Percentiles rank a stretch among this genome's conserved stretches.
Conservation (phyloP, 2,797 vertebrate species). For the Hemitrygon akajei region DNA sequence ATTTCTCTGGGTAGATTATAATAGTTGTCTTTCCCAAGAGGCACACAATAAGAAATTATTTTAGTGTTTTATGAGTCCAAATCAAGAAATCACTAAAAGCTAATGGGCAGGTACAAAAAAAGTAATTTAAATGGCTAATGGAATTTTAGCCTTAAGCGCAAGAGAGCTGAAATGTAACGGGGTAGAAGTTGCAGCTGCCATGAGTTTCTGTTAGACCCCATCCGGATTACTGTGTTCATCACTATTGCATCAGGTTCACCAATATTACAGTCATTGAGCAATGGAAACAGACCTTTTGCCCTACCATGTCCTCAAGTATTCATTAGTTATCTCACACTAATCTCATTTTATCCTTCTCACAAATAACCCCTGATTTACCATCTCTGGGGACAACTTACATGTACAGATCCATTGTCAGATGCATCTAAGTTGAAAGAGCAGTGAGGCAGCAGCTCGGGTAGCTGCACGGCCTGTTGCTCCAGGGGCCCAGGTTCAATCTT, state of each 20-base stretch:
- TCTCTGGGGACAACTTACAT: too few relatives aligned
- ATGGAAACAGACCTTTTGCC: too few relatives aligned
- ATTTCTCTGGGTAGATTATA: neutral
- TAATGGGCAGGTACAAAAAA: neutral
- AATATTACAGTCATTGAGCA: too few relatives aligned
- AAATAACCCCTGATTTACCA: too few relatives aligned
- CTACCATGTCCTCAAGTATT: too few relatives aligned
- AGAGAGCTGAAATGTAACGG: neutral
- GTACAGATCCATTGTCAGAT: too few relatives aligned
- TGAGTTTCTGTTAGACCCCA: neutral
- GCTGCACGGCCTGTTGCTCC: too few relatives aligned
- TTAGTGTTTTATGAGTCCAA: neutral
- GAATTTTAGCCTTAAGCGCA: neutral
- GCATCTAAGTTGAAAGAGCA: too few relatives aligned
- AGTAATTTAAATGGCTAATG: neutral
- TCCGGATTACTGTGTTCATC: neutral
- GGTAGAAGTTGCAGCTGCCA: neutral
- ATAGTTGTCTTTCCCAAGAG: neutral
- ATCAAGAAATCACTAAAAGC: neutral
- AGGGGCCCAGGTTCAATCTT: too few relatives aligned
- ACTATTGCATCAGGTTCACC: neutral
- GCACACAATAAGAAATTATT: neutral
- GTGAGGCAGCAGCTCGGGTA: too few relatives aligned
- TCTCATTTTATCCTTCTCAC: too few relatives aligned
- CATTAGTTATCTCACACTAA: too few relatives aligned